Percentiles rank a stretch among this genome's conserved stretches.
phyloP scores from a whole-genome alignment of 30 jellyfish, hydroid and myxozoan genomes.

The Aurelia aurita complex sp. Pacific region DNA sequence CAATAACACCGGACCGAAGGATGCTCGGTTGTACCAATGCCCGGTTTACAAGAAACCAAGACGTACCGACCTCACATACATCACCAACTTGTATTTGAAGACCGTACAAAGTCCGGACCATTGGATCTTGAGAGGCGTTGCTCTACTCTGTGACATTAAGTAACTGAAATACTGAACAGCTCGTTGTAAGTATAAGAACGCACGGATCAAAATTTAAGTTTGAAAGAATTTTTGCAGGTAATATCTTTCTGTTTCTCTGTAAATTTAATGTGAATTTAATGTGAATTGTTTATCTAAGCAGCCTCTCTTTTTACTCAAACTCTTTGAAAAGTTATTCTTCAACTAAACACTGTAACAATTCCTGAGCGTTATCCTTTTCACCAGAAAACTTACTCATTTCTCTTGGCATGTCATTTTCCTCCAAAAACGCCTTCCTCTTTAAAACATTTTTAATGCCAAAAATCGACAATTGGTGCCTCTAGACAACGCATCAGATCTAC shows the following conservation, averaged over 20 bases:
- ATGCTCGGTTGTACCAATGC: conserved; percentile 88
- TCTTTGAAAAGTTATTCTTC: not conserved
- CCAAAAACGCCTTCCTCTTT: no score
- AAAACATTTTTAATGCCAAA: no score
- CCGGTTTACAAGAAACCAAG: conserved; percentile 97
- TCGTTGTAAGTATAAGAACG: not conserved
- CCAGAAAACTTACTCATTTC: no score
- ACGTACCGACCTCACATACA: conserved; percentile 95
- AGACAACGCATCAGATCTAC: no score
- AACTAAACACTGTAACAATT: no score
- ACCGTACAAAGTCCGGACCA: conserved; percentile 94
- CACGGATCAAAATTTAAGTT: not conserved
- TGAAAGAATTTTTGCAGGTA: not conserved
- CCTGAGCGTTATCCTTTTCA: no score
- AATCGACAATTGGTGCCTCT: no score
- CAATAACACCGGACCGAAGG: conserved; percentile 92
- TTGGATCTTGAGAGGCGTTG: conserved; percentile 98
- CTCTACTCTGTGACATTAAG: conserved; percentile 91
- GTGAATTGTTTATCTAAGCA: not conserved
- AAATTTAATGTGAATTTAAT: no score
- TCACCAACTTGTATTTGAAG: conserved; percentile 84
- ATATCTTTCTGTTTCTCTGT: no score
- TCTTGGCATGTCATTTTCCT: no score
- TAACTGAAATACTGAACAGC: conserved; percentile 6
- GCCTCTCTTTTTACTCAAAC: not conserved